A percentile compares a stretch with the other conserved stretches of the same genome.
phyloP scores from a whole-genome alignment of 2,797 vertebrate genomes.

The Pseudochaenichthys georgianus region DNA sequence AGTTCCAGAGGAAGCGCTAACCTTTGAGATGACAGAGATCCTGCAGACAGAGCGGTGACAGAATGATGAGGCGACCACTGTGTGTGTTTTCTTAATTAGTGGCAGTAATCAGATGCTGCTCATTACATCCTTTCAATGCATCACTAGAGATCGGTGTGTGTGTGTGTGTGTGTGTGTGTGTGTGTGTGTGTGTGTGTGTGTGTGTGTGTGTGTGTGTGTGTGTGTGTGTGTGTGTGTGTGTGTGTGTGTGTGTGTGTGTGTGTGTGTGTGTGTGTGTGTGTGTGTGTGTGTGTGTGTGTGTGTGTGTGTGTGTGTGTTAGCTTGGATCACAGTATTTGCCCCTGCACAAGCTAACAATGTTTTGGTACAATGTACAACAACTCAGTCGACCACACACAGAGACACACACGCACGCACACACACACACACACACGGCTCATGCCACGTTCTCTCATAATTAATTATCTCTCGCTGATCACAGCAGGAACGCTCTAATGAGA shows the following conservation, averaged over 20 bases:
- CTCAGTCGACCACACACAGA: background rate
- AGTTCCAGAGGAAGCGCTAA: conserved; percentile 86
- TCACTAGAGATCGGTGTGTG: conserved; percentile 70
- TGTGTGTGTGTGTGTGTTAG: conserved; percentile 3
- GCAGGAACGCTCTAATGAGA: conserved; percentile 77
- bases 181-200: too few relatives aligned
- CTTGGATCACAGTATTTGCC: conserved; percentile 10
- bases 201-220: conserved; percentile 11
- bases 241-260: conserved; percentile 13
- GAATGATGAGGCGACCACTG: conserved; percentile 88
- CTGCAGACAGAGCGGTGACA: conserved; percentile 87
- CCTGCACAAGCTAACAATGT: conserved; percentile 17
- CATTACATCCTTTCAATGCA: conserved; percentile 85
- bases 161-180: too few relatives aligned
- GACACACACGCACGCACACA: conserved; percentile 12
- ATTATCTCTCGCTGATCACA: conserved; percentile 76
- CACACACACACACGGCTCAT: conserved; percentile 6
- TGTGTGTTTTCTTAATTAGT: conserved; percentile 92
- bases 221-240: conserved; percentile 20
- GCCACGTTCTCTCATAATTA: conserved; percentile 74
- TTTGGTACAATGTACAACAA: background rate
- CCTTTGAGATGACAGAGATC: conserved; percentile 90
- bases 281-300: too few relatives aligned
- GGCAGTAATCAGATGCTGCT: conserved; percentile 91
- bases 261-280: conserved; percentile 27